Evolutionary conservation across 2,113 vertebrate species (phyloP).

Genomic region (Todiramphus saurophagus): DNA sequence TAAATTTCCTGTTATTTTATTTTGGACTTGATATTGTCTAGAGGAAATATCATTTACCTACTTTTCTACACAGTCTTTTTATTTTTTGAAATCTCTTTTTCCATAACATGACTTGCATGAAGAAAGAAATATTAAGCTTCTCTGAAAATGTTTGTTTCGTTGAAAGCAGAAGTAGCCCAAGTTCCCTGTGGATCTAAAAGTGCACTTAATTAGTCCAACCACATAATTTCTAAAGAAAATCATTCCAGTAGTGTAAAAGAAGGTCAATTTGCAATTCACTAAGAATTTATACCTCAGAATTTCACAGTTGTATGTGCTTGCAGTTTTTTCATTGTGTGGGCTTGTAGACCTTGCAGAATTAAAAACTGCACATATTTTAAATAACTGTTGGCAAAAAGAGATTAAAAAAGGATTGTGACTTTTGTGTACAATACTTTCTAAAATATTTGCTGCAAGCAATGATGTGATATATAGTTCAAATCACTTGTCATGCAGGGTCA

Average conservation of each 20-base stretch:
- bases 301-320: background rate
- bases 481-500: background rate
- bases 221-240: constrained; percentile 4
- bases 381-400: background rate
- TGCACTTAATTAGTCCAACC: background rate
- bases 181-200: background rate
- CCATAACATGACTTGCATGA: background rate
- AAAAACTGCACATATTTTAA: background rate
- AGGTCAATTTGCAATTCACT: background rate
- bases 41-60: background rate
- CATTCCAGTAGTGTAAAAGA: background rate
- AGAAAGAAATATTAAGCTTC: background rate
- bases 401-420: background rate
- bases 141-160: background rate
- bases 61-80: background rate
- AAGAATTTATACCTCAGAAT: background rate
- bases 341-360: background rate
- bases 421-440: background rate
- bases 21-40: background rate
- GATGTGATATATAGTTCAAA: background rate
- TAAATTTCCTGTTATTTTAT: background rate
- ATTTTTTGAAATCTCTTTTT: background rate
- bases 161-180: background rate
- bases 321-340: background rate
- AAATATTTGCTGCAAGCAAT: background rate